Conservation (phyloP, 2,113 vertebrate genomes). For the Vulpes vulpes region DNA sequence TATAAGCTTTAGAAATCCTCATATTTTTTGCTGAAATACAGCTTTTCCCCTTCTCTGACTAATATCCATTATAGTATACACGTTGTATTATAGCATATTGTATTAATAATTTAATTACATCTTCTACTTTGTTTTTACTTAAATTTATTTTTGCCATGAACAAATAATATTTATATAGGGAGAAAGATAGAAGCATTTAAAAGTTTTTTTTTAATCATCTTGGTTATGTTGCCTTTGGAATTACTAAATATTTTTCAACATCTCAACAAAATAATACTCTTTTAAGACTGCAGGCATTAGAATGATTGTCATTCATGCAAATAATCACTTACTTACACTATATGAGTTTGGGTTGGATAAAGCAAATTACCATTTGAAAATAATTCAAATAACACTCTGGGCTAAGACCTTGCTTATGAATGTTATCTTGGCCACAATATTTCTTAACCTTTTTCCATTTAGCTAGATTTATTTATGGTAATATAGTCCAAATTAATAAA, state of each 20-base stretch:
- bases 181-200: slow-evolving; percentile 90
- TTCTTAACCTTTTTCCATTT: slow-evolving; percentile 88
- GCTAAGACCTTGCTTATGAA: slow-evolving; percentile 94
- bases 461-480: slow-evolving; percentile 80
- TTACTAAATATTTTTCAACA: slow-evolving; percentile 91
- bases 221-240: slow-evolving; percentile 88
- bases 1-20: not conserved
- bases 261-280: slow-evolving; percentile 95
- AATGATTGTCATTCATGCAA: slow-evolving; percentile 98
- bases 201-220: slow-evolving; percentile 80
- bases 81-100: not conserved
- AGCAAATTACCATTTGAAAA: slow-evolving; percentile 99
- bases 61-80: slow-evolving; percentile 13
- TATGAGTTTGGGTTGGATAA: slow-evolving; percentile 96
- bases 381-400: slow-evolving; percentile 96
- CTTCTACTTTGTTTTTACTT: slow-evolving; percentile 48
- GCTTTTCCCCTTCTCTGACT: not conserved
- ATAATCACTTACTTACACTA: slow-evolving; percentile 99
- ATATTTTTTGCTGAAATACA: slow-evolving; percentile 2
- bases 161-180: slow-evolving; percentile 61
- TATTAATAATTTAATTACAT: slow-evolving; percentile 7
- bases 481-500: slow-evolving; percentile 80
- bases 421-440: slow-evolving; percentile 90
- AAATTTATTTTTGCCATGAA: slow-evolving; percentile 47
- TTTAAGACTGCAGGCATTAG: slow-evolving; percentile 94